These are phyloP conservation scores for Athene cunicularia DNA, from an alignment of 2,113 vertebrate species.

Conservation along the genomic window DNA sequence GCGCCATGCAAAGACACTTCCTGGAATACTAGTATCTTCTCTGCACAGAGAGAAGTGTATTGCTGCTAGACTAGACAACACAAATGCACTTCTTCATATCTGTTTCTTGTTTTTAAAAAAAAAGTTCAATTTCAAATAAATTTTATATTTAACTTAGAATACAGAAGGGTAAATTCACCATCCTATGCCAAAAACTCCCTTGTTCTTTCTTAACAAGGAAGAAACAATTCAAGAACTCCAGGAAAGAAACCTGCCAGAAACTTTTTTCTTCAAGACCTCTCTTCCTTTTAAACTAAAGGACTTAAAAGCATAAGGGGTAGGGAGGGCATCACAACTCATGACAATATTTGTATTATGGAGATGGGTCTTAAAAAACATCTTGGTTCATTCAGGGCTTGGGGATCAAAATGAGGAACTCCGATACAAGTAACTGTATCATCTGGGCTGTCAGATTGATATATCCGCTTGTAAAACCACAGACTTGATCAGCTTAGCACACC, in stretches of 20 bases:
- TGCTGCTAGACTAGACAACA: neutral
- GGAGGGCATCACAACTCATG: neutral
- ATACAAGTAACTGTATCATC: neutral
- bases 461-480: neutral
- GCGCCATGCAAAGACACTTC: neutral
- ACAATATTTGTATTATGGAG: neutral
- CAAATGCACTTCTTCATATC: neutral
- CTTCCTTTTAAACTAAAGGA: neutral
- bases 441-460: neutral
- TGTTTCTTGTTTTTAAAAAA: neutral
- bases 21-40: neutral
- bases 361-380: neutral
- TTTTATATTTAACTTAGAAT: neutral
- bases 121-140: neutral
- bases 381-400: neutral
- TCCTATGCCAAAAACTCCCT: neutral
- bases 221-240: neutral
- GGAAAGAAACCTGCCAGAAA: neutral
- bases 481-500: neutral
- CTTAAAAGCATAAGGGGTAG: accelerated
- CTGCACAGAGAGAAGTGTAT: neutral
- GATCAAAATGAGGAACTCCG: neutral
- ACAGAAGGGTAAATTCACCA: neutral
- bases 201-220: neutral
- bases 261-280: neutral